phyloP scores from a whole-genome alignment of 2,113 vertebrate genomes.

The Hypocryptadius cinnamomeus region DNA sequence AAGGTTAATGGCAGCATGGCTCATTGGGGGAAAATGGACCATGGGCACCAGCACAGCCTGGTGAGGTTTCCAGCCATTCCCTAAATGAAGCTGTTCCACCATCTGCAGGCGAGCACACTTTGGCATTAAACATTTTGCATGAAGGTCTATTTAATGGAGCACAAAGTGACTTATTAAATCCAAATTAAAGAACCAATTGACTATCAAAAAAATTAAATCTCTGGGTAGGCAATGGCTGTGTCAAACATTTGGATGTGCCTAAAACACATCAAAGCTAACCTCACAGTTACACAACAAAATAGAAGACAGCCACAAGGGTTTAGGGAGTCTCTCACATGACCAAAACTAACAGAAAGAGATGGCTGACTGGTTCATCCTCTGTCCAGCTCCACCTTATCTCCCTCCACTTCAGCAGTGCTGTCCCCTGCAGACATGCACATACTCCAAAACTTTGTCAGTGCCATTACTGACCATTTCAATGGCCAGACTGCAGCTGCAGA shows the following conservation, averaged over 20 bases:
- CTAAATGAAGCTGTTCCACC: slow-evolving; percentile 36
- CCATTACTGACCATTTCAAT: background rate
- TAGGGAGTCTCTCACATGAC: background rate
- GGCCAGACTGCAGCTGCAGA: background rate
- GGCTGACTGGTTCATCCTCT: background rate
- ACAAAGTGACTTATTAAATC: slow-evolving; percentile 46
- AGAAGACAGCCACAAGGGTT: background rate
- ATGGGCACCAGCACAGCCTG: background rate
- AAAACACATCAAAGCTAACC: background rate
- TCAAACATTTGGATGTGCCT: background rate
- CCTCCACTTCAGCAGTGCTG: background rate
- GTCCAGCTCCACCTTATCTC: background rate
- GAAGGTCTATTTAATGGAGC: slow-evolving; percentile 48
- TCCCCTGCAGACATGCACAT: background rate
- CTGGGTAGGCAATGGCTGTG: background rate
- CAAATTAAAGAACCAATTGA: slow-evolving; percentile 27
- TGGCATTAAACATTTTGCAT: slow-evolving; percentile 24
- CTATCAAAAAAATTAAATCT: slow-evolving; percentile 28
- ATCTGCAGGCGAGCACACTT: background rate
- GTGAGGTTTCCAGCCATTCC: slow-evolving; percentile 10
- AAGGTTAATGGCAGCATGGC: slow-evolving; percentile 11
- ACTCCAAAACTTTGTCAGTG: background rate
- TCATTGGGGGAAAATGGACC: slow-evolving; percentile 10
- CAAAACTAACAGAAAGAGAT: background rate
- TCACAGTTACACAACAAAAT: background rate